Percentiles rank a stretch among this genome's conserved stretches.
Conservation (phyloP, 2,113 vertebrate genomes). For the Notiomystis cincta region DNA sequence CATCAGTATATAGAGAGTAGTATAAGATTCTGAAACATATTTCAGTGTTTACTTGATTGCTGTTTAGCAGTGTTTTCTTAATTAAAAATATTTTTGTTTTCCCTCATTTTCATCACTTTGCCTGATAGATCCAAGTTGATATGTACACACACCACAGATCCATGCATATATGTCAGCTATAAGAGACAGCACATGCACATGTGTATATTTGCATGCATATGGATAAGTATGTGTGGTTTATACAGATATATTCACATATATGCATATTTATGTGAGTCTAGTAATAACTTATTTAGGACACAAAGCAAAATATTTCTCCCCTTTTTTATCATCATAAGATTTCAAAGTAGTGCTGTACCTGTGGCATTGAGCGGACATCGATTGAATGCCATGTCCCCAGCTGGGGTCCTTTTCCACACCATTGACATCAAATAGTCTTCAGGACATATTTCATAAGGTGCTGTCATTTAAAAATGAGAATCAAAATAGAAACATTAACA, state of each 20-base stretch:
- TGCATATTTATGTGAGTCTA: not conserved
- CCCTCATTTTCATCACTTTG: not conserved
- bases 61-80: not conserved
- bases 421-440: slow-evolving; percentile 95
- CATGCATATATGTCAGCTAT: not conserved
- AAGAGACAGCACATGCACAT: not conserved
- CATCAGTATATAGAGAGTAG: not conserved
- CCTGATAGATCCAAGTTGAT: not conserved
- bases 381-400: slow-evolving; percentile 95
- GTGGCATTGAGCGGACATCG: slow-evolving; percentile 96
- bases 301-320: not conserved
- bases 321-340: not conserved
- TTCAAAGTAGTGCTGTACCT: slow-evolving; percentile 74
- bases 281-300: not conserved
- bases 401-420: slow-evolving; percentile 97
- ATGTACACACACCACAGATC: not conserved
- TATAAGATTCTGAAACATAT: not conserved
- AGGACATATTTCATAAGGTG: slow-evolving; percentile 97
- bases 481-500: not conserved
- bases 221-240: not conserved
- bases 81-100: not conserved
- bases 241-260: not conserved
- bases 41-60: not conserved
- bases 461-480: slow-evolving; percentile 73
- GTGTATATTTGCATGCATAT: not conserved